phyloP scores from a whole-genome alignment of 2,113 vertebrate genomes.

The Pseudopipra pipra region DNA sequence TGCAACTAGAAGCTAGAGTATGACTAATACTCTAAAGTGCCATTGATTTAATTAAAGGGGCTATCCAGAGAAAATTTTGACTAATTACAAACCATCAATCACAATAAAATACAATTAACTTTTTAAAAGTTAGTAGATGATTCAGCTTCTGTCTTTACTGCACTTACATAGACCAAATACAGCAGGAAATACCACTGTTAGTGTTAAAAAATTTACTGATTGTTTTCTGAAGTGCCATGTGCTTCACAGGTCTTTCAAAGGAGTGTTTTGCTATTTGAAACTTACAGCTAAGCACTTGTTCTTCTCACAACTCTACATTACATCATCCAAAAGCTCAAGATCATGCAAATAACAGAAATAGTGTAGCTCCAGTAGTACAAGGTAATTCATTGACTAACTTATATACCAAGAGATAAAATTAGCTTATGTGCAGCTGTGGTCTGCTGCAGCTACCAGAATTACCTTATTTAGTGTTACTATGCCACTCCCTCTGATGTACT shows the following conservation, averaged over 20 bases:
- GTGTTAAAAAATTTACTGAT: background rate
- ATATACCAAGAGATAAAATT: background rate
- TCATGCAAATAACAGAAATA: background rate
- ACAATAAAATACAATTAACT: background rate
- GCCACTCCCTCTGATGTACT: background rate
- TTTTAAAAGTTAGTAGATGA: background rate
- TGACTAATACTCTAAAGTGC: background rate
- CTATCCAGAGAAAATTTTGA: background rate
- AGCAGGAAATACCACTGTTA: background rate
- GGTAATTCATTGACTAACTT: background rate
- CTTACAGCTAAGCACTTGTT: background rate
- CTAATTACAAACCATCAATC: background rate
- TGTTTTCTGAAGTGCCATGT: background rate
- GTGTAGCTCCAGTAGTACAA: background rate
- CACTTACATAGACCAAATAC: background rate
- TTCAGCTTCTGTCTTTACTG: background rate
- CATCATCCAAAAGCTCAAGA: background rate
- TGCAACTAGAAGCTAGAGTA: background rate
- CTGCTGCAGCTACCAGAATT: background rate
- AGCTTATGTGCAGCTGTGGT: rapidly evolving
- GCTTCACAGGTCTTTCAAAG: background rate
- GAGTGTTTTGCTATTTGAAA: background rate
- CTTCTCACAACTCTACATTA: background rate
- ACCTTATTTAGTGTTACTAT: background rate
- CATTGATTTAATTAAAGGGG: background rate